Base-by-base conservation (phyloP, 2,888 invertebrate species). In the Parapristionchus giblindavisi region DNA sequence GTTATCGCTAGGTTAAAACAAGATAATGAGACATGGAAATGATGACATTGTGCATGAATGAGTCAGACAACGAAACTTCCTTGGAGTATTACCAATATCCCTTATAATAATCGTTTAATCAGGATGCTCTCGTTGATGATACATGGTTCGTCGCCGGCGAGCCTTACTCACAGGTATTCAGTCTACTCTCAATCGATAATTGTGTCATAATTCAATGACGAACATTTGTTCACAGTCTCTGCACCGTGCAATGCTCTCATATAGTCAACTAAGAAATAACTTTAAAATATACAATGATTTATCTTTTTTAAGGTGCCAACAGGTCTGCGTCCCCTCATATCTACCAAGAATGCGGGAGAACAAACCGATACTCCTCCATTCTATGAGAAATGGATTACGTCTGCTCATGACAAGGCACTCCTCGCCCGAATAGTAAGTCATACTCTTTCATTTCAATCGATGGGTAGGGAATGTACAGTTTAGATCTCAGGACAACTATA, bases 121-220 rank as follows among this genome's bases (percentile, higher is more conserved):
- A 71, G 70, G 70, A 71, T 29, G 70, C 56, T 14, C 70, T 71
- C 38, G 36, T 71, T 40, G 70, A 71, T 27, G 70, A 38, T 21
- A 34, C 70, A 38, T 71, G 70, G 70, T 71, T 71, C 56, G 56
- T 54, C 17, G 36, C 70, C 14, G 70, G 70, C 29, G 70, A 71
- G 21, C 56, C 70, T n/a, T 56, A 71, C 48, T 71, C 70, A 71
- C 70, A 71, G 70, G 70, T 71, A 34, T 14, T n/a, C n/a, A n/a
- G n/a, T n/a, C n/a, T n/a, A n/a, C 51, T 66, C 21, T 48, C n/a
- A 21, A 24, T 61, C 21, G n/a, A 17, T 14, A 3, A 0, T 8
- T 5, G 60, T 34, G 60, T 34, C 21, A 34, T 36, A 24, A 11
- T 3, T 8, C 36, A 4, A 38, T 2, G 24, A 61, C 24, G 24